Conservation (phyloP, 1,140 invertebrate genomes). For the Sinella curviseta region DNA sequence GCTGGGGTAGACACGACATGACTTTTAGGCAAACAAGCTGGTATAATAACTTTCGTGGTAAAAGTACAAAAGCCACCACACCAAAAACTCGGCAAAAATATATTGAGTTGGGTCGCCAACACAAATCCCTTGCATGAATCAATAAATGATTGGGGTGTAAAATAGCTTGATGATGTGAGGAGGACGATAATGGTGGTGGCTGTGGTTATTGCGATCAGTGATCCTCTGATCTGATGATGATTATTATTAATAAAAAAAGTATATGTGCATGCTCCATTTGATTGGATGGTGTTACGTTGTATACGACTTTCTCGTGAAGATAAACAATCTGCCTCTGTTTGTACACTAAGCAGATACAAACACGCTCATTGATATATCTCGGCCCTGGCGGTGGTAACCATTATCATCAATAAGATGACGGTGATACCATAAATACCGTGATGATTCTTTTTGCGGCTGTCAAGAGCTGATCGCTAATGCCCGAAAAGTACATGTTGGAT, state of each 20-base stretch:
- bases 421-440: neutral
- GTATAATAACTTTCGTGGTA: too few relatives aligned
- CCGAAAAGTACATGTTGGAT: neutral
- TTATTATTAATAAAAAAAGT: neutral
- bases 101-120: neutral
- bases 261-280: neutral
- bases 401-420: neutral
- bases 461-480: slow-evolving; percentile 15
- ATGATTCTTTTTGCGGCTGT: slow-evolving; percentile 14
- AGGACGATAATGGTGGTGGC: neutral
- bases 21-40: too few relatives aligned
- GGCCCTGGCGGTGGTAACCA: too few relatives aligned
- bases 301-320: too few relatives aligned
- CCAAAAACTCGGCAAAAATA: neutral
- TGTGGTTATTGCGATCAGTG: neutral
- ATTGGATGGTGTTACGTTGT: too few relatives aligned
- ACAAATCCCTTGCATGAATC: neutral
- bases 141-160: neutral
- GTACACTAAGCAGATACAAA: too few relatives aligned
- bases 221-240: neutral
- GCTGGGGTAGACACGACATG: too few relatives aligned
- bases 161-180: neutral
- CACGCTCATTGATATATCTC: too few relatives aligned
- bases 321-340: too few relatives aligned
- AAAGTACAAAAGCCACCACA: neutral